Conservation (phyloP, 2,888 invertebrate genomes). For the Himalopsyche tibetana region DNA sequence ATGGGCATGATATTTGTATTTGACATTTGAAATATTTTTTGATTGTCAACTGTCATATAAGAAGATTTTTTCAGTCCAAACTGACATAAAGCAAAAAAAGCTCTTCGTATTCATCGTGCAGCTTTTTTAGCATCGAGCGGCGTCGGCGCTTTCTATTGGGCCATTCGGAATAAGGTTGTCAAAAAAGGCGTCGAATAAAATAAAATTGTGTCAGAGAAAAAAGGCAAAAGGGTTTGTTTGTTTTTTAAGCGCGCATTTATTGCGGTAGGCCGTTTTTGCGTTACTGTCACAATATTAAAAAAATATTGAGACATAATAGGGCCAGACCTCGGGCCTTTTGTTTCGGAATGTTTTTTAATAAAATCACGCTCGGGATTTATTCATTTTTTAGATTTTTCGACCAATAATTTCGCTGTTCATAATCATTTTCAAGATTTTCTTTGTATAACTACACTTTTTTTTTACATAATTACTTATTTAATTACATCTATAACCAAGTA, state of each 20-base stretch:
- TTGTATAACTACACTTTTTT: no score
- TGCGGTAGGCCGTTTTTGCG: conserved; percentile 11
- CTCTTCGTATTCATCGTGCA: conserved; percentile 19
- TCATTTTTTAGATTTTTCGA: neutral
- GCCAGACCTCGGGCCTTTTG: conserved; percentile 1
- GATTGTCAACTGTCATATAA: neutral
- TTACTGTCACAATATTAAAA: conserved; percentile 30
- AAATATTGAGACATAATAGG: conserved; percentile 30
- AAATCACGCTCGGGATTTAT: neutral
- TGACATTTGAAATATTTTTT: no score
- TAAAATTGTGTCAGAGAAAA: conserved; percentile 20
- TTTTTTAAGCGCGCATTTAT: conserved; percentile 34
- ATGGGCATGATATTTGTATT: no score
- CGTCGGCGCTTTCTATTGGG: conserved; percentile 22
- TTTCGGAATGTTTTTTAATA: conserved; percentile 21
- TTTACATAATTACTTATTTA: no score
- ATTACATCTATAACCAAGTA: no score
- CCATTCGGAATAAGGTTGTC: conserved; percentile 30
- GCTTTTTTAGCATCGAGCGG: neutral
- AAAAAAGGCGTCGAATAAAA: conserved; percentile 25
- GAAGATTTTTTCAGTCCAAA: neutral
- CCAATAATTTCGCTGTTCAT: neutral
- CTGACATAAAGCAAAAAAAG: neutral
- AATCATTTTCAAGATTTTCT: no score
- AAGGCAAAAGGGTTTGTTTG: conserved; percentile 23